phyloP scores from a whole-genome alignment of 2,797 vertebrate genomes.

The Cynopterus sphinx region DNA sequence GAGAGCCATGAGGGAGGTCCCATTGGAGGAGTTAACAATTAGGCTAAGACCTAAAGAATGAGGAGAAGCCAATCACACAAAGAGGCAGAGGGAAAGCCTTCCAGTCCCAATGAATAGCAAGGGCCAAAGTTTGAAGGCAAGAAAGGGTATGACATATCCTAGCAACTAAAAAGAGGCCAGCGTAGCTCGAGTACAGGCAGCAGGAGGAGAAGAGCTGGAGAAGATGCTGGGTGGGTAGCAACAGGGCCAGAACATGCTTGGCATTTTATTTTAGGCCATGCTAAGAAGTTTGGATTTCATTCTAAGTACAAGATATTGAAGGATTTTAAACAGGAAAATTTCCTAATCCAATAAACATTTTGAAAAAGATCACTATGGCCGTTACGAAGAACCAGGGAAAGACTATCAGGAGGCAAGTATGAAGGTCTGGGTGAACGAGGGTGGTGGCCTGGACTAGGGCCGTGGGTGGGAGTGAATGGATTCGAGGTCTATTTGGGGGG shows the following conservation, averaged over 20 bases:
- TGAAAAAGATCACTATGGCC: not conserved
- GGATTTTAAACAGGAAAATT: not conserved
- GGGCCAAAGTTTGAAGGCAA: not conserved
- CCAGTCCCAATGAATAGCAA: not conserved
- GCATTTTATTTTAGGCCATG: not conserved
- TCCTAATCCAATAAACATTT: not conserved
- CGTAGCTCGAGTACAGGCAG: not conserved
- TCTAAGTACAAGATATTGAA: not conserved
- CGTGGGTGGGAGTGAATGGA: not conserved
- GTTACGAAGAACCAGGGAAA: not conserved
- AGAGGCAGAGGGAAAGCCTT: not conserved
- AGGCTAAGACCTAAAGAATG: not conserved
- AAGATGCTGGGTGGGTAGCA: not conserved
- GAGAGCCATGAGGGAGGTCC: not conserved
- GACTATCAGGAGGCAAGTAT: not conserved
- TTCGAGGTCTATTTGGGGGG: not conserved
- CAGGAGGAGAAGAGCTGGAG: too few relatives aligned
- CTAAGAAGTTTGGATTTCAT: not conserved
- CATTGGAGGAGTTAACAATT: not conserved
- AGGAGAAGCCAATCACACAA: not conserved
- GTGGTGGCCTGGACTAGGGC: not conserved
- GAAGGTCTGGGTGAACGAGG: not conserved
- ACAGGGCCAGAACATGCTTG: not conserved
- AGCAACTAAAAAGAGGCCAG: not conserved
- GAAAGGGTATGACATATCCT: not conserved